Conservation (phyloP, 2,113 vertebrate genomes). For the Phyllostomus discolor region DNA sequence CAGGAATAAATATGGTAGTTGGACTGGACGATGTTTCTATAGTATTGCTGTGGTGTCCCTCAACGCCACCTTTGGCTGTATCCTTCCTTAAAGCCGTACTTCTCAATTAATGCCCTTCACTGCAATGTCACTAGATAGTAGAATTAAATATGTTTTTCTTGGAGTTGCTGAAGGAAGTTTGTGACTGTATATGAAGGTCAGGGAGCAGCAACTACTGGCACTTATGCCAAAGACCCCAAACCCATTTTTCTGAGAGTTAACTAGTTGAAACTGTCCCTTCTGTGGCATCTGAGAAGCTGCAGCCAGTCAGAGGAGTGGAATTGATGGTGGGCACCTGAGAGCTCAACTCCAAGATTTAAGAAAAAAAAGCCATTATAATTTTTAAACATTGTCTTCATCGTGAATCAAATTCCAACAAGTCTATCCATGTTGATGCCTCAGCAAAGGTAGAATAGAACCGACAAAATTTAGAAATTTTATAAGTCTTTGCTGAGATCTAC, state of each 20-base stretch:
- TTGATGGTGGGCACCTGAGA: background rate
- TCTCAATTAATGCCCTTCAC: background rate
- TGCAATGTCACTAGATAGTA: background rate
- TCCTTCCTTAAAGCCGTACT: background rate
- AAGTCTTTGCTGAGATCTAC: background rate
- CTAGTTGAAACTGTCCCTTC: background rate
- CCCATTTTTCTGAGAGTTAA: background rate
- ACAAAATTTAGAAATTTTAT: background rate
- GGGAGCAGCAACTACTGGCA: background rate
- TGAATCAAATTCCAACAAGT: background rate
- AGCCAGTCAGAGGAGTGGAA: background rate
- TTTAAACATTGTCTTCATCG: background rate
- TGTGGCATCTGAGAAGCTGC: background rate
- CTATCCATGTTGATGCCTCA: background rate
- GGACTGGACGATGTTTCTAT: background rate
- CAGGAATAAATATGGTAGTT: background rate
- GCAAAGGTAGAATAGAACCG: background rate
- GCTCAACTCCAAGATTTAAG: background rate
- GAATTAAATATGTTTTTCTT: background rate
- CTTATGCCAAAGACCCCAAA: background rate
- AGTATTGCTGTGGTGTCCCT: background rate
- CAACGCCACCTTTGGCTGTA: background rate
- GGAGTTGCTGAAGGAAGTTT: background rate
- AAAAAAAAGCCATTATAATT: background rate
- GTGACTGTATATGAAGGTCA: background rate